These are phyloP conservation scores for Pseudomugil tenellus DNA, from an alignment of 2,797 vertebrate genomes.

Conservation along the genomic window DNA sequence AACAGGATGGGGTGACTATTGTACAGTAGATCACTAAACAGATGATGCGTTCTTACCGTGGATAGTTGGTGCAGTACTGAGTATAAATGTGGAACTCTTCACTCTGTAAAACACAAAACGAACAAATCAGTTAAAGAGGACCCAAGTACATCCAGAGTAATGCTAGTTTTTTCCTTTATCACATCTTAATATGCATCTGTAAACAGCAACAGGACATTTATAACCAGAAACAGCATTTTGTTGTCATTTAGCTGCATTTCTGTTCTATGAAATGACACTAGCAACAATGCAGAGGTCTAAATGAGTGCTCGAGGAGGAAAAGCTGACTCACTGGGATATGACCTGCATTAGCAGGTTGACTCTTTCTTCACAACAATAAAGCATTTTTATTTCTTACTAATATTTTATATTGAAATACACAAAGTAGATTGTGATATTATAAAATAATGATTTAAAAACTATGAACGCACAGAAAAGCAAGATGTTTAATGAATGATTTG, in stretches of 20 bases:
- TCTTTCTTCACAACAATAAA: background rate
- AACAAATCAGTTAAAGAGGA: slow-evolving; percentile 10
- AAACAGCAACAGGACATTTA: background rate
- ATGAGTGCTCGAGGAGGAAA: slow-evolving; percentile 5
- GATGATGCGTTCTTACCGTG: slow-evolving; percentile 82
- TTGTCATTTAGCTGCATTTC: background rate
- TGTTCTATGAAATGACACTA: background rate
- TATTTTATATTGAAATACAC: background rate
- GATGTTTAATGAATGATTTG: background rate
- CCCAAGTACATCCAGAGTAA: background rate
- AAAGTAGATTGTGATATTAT: background rate
- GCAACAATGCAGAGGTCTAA: background rate
- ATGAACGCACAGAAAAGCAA: background rate
- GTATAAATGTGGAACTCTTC: slow-evolving; percentile 92
- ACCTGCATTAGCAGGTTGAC: background rate
- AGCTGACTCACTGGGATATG: background rate
- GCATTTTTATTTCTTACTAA: background rate
- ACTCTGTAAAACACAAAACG: slow-evolving; percentile 71
- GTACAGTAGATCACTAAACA: slow-evolving; percentile 11
- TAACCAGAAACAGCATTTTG: background rate
- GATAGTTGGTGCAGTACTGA: slow-evolving; percentile 97
- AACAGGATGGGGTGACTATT: slow-evolving; percentile 43
- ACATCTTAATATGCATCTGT: background rate
- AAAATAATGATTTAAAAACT: background rate
- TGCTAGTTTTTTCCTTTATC: background rate